phyloP scores from a whole-genome alignment of 92 coral and sea anemone species.

The Zoanthus solanderi region DNA sequence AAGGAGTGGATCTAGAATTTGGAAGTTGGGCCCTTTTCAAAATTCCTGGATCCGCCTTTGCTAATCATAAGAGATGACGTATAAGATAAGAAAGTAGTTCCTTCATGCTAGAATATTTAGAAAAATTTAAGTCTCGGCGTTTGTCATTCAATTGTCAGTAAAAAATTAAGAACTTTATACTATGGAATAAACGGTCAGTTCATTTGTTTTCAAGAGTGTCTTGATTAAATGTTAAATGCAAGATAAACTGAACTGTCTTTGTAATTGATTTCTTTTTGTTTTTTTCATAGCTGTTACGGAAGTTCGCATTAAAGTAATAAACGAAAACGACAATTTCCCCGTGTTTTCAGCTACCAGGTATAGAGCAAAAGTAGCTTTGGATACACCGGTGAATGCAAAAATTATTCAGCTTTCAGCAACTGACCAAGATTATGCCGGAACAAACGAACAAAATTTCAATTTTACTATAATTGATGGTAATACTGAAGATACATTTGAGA shows the following conservation, averaged over 20 bases:
- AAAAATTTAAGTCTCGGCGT: no score
- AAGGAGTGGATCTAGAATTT: no score
- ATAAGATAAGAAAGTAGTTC: no score
- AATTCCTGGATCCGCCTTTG: no score
- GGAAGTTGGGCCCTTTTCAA: no score
- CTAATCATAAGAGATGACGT: no score
- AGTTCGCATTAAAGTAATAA: conserved; percentile 66
- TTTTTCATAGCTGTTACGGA: conserved; percentile 67
- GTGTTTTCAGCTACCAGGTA: conserved; percentile 78
- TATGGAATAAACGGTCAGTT: no score
- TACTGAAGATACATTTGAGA: conserved; percentile 75
- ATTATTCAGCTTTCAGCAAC: conserved; percentile 84
- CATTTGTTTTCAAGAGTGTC: no score
- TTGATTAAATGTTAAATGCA: not conserved
- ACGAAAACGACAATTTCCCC: conserved; percentile 76
- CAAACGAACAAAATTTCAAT: conserved; percentile 66
- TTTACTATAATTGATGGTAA: conserved; percentile 75
- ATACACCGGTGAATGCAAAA: conserved; percentile 64
- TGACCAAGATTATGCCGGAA: conserved; percentile 68
- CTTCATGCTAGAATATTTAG: no score
- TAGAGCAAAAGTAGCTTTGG: conserved; percentile 77
- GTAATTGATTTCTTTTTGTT: conserved; percentile 3
- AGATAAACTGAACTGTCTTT: not conserved
- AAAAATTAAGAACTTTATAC: no score
- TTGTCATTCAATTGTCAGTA: no score